These are phyloP conservation scores for Galeopsomyia nigrocyanea DNA, from an alignment of 2,888 invertebrate species.

Conservation along the genomic window DNA sequence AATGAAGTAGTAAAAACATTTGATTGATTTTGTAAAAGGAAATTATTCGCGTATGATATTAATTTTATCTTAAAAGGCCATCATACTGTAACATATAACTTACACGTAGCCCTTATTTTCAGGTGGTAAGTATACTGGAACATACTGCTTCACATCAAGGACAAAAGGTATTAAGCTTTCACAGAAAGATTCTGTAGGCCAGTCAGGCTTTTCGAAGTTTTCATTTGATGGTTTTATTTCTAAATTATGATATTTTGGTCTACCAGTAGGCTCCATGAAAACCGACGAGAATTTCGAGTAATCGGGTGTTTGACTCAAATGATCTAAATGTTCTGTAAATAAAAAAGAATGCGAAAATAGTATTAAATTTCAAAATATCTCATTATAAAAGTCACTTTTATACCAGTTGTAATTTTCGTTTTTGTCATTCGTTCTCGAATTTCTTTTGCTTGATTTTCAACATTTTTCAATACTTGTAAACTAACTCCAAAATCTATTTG, in stretches of 20 bases:
- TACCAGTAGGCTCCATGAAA: constrained; percentile 57
- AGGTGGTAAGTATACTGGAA: constrained; percentile 80
- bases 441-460: constrained; percentile 71
- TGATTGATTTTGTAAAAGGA: constrained; percentile 13
- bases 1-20: background rate
- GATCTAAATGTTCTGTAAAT: constrained; percentile 46
- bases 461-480: constrained; percentile 69
- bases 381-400: background rate
- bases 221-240: constrained; percentile 53
- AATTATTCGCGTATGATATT: constrained; percentile 3
- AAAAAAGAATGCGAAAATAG: constrained; percentile 6
- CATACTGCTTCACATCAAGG: constrained; percentile 64
- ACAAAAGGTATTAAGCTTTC: constrained; percentile 49
- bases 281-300: constrained; percentile 43
- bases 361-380: constrained; percentile 2
- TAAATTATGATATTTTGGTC: constrained; percentile 55
- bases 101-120: constrained; percentile 85
- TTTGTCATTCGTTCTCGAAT: constrained; percentile 68
- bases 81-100: constrained; percentile 56
- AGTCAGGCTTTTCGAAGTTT: constrained; percentile 53
- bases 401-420: constrained; percentile 55
- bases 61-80: background rate
- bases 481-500: constrained; percentile 69
- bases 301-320: constrained; percentile 35
- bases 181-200: constrained; percentile 57